These are phyloP conservation scores for Rhynchotus rufescens DNA, from an alignment of 2,797 vertebrate genomes.

Conservation along the genomic window DNA sequence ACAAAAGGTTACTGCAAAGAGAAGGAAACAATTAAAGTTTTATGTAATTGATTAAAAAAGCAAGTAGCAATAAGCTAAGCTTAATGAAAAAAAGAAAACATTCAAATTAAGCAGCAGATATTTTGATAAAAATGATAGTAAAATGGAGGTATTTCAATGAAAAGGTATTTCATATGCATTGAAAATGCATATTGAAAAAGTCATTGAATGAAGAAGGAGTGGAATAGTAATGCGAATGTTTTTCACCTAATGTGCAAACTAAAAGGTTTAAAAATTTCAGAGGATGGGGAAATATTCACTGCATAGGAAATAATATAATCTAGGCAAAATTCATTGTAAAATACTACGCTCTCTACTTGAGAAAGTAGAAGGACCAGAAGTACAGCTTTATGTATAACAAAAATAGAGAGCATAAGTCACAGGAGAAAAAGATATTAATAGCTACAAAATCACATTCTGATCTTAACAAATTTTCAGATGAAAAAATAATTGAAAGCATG, in stretches of 20 bases:
- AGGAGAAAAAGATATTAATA: neutral
- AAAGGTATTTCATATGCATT: neutral
- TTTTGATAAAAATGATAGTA: neutral
- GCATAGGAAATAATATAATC: neutral
- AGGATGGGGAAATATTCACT: neutral
- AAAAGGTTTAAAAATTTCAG: neutral
- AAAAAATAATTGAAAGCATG: neutral
- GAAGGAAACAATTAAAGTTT: neutral
- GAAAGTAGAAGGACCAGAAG: neutral
- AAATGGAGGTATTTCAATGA: neutral
- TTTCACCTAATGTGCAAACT: neutral
- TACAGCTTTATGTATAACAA: neutral
- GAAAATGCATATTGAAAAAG: conserved; percentile 1
- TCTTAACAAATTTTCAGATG: neutral
- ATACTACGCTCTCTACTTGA: too few species aligned
- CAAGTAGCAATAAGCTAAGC: neutral
- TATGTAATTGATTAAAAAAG: neutral
- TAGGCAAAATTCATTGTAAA: neutral
- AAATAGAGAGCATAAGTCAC: neutral
- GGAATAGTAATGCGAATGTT: neutral
- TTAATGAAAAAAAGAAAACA: neutral
- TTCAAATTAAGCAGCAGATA: neutral
- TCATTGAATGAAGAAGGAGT: neutral
- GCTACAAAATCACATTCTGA: neutral
- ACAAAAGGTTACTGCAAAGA: neutral